Conservation (phyloP, 2,888 invertebrate genomes). For the Opisthograptis luteolata region DNA sequence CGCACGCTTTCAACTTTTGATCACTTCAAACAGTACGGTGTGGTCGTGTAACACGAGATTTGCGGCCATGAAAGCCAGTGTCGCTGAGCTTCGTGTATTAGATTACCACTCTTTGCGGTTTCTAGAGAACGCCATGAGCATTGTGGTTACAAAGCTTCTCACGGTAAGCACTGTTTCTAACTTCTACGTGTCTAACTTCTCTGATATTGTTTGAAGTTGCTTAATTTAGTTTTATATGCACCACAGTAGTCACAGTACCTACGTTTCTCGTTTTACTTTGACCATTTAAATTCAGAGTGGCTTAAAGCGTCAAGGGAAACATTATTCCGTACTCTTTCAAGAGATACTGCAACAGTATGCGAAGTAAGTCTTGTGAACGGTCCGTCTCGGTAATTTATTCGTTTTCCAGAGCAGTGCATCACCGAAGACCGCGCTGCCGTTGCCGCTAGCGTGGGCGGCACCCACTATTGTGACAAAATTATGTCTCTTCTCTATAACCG, state of each 20-base stretch:
- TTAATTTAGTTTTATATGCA: constrained; percentile 31
- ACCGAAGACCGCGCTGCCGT: constrained; percentile 72
- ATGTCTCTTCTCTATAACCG: constrained; percentile 77
- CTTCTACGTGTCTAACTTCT: constrained; percentile 58
- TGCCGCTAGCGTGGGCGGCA: constrained; percentile 78
- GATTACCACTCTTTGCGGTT: constrained; percentile 81
- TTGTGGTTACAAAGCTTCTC: constrained; percentile 78
- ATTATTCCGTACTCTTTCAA: constrained; percentile 65
- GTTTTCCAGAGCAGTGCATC: constrained; percentile 81
- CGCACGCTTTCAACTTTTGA: constrained; percentile 39
- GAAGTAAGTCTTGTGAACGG: constrained; percentile 62
- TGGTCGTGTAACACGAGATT: constrained; percentile 74
- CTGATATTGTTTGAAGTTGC: constrained; percentile 54
- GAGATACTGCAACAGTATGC: constrained; percentile 67
- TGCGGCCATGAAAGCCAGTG: constrained; percentile 79
- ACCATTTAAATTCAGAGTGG: constrained; percentile 32
- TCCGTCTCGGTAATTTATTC: constrained; percentile 78
- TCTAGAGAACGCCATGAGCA: constrained; percentile 74
- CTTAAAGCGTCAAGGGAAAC: constrained; percentile 47
- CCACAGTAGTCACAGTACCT: too few relatives aligned
- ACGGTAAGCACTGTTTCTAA: constrained; percentile 63
- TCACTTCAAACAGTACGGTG: constrained; percentile 39
- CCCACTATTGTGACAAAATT: constrained; percentile 83
- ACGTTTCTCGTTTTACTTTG: constrained; percentile 20
- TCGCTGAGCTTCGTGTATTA: constrained; percentile 82